Base-by-base conservation (phyloP, 2,888 invertebrate species). In the Strigamia crassipes region DNA sequence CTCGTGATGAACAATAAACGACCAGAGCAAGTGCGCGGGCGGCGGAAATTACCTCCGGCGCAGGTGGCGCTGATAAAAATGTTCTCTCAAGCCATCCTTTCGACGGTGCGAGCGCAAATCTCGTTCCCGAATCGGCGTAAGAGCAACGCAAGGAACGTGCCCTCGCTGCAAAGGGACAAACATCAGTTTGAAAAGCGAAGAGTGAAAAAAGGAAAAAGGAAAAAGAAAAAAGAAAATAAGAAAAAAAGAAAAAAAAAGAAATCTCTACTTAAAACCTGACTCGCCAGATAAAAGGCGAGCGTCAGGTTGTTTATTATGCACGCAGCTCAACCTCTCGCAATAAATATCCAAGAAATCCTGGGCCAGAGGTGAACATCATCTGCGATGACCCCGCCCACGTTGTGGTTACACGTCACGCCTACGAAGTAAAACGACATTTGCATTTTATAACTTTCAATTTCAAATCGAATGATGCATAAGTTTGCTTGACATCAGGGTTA, bases 21-120 rank as follows among this genome's bases (percentile, higher is more conserved):
- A 27, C 61, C 42, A 21, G 80, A 80, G 80, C 80, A 61, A 61
- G 61, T 80, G 80, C 80, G 31, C 31, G 34, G 51, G 61, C 61
- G 80, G 80, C 80, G 80, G 80, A 80, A 80, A 80, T 80, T 80
- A 80, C 80, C 80, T 27, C 80, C 80, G 46, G 79, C 79, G 38
- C 80, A 34, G 61, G 80, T 80, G 23, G 80, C 31, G 27, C 61
- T 38, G 80, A 80, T 80, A 80, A 80, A 80, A 80, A 56, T 51
- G 56, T 27, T 80, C 78, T 41, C 78, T 78, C 41, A 38, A 38
- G 34, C 78, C 78, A 34, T 34, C 78, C 78, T 41, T 31, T 31
- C 34, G 27, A 23, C 61, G 61, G 61, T 23, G 61, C 61, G 18
- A 18, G 61, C 61, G 61, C 61, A 66, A 66, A 66, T 66, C 61